Percentiles rank a stretch among this genome's conserved stretches.
phyloP scores from a whole-genome alignment of 2,113 vertebrate species.

The Hirundichthys speculiger region DNA sequence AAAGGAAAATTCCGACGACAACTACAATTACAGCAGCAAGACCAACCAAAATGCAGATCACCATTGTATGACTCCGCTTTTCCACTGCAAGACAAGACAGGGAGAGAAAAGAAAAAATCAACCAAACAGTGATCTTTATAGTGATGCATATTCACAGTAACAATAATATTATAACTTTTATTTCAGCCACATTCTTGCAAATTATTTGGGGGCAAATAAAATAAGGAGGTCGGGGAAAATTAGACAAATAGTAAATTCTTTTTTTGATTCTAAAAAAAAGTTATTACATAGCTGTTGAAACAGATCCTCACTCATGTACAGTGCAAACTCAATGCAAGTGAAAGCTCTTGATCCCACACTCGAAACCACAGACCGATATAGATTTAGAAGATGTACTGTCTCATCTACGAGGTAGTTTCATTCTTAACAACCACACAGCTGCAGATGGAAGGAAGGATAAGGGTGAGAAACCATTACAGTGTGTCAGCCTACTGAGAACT shows the following conservation, averaged over 20 bases:
- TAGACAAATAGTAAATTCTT: neutral
- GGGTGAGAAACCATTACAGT: neutral
- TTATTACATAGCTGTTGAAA: neutral
- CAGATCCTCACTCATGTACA: neutral
- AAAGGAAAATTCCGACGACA: rapidly evolving
- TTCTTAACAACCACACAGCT: conserved; percentile 28
- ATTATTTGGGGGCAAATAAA: neutral
- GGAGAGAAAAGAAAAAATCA: conserved; percentile 2
- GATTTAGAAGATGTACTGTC: rapidly evolving
- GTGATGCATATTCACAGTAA: neutral
- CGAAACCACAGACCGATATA: conserved; percentile 34
- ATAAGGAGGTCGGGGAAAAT: too few species aligned
- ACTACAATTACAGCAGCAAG: rapidly evolving
- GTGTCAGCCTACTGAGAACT: conserved; percentile 28
- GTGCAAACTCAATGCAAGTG: neutral
- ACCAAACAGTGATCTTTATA: neutral
- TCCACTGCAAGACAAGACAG: neutral
- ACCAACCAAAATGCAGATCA: rapidly evolving
- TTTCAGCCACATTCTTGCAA: neutral
- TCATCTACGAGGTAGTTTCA: conserved; percentile 38
- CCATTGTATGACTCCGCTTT: rapidly evolving
- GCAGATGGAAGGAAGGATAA: neutral
- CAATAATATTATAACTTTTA: too few species aligned
- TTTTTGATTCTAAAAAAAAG: neutral
- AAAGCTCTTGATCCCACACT: conserved; percentile 19